These are phyloP conservation scores for Cephalopholis sonnerati DNA, from an alignment of 2,113 vertebrate species.

Conservation along the genomic window DNA sequence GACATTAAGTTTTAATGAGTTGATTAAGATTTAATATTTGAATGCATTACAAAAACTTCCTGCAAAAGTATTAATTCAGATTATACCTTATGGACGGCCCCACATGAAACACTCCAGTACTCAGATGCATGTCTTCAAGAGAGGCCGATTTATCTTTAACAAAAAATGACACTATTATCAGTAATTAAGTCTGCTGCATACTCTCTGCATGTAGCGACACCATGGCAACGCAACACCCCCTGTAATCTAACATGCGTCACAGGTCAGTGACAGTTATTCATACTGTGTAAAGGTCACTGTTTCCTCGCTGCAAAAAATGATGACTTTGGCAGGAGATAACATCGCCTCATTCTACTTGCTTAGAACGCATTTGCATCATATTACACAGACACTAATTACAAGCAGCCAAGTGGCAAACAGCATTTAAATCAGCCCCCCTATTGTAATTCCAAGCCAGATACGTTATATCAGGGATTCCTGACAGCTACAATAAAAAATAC, in stretches of 20 bases:
- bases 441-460: neutral
- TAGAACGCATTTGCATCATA: neutral
- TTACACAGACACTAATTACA: neutral
- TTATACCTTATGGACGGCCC: neutral
- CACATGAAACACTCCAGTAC: neutral
- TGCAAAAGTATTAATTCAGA: neutral
- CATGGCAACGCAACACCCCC: neutral
- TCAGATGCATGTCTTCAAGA: neutral
- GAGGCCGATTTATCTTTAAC: neutral
- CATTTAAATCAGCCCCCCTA: neutral
- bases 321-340: neutral
- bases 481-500: neutral
- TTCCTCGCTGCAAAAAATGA: constrained; percentile 8
- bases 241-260: constrained; percentile 5
- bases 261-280: neutral
- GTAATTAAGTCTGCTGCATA: constrained; percentile 20
- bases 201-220: neutral
- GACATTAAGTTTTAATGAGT: constrained; percentile 44
- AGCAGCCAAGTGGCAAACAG: constrained; percentile 5
- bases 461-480: neutral
- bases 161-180: constrained; percentile 4
- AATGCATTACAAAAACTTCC: constrained; percentile 8
- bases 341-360: neutral
- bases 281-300: neutral
- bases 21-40: constrained; percentile 57